Percentiles rank a stretch among this genome's conserved stretches.
Conservation (phyloP, 2,797 vertebrate genomes). For the Choloepus didactylus region DNA sequence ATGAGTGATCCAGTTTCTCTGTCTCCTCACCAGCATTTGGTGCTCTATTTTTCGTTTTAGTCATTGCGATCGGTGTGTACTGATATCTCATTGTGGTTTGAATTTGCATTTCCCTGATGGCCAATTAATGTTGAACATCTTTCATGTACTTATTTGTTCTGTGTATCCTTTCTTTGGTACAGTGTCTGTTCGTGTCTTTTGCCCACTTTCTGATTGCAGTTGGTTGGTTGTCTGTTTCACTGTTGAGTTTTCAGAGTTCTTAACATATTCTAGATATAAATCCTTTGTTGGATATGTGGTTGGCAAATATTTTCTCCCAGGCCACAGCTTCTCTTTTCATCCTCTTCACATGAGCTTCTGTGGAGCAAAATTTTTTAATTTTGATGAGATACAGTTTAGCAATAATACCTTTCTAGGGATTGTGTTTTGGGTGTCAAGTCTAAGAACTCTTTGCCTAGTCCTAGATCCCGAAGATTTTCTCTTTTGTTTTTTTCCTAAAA, state of each 20-base stretch:
- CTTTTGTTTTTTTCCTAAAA: background rate
- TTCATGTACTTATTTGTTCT: background rate
- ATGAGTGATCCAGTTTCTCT: background rate
- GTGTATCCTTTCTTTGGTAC: background rate
- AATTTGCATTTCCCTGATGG: background rate
- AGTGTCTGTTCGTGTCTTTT: background rate
- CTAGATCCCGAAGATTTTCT: background rate
- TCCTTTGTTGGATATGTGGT: background rate
- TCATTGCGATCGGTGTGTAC: background rate
- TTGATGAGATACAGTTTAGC: background rate
- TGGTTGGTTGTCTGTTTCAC: background rate
- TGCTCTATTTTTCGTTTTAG: background rate
- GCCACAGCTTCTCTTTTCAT: background rate
- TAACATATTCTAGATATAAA: background rate
- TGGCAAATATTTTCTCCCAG: slow-evolving; percentile 41
- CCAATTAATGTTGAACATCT: background rate
- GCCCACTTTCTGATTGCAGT: background rate
- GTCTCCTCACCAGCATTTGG: background rate
- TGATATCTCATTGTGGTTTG: background rate
- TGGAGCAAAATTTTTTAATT: background rate
- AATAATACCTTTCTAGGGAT: background rate
- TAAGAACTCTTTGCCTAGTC: slow-evolving; percentile 20
- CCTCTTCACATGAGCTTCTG: background rate
- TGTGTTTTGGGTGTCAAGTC: background rate
- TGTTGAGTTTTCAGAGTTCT: background rate